Evolutionary conservation across 1,140 invertebrate species (phyloP).

Genomic region (Varroa destructor): DNA sequence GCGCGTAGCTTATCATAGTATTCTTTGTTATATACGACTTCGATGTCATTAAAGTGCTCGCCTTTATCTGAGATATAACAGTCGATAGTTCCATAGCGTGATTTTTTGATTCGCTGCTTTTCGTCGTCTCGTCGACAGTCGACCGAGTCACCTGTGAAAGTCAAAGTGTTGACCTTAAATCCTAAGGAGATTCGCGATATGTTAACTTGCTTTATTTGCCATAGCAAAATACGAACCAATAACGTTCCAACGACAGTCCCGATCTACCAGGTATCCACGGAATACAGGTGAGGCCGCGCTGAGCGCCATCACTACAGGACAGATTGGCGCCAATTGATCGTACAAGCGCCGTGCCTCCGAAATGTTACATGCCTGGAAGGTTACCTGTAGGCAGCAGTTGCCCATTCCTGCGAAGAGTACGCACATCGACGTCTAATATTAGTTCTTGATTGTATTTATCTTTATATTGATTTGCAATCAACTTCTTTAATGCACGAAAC

Average conservation of each 20-base stretch:
- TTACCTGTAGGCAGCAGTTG: slow-evolving; percentile 88
- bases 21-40: slow-evolving; percentile 67
- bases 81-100: slow-evolving; percentile 93
- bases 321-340: slow-evolving; percentile 90
- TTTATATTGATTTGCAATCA: too few relatives aligned
- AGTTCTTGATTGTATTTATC: neutral
- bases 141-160: slow-evolving; percentile 19
- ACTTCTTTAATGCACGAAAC: too few relatives aligned
- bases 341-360: slow-evolving; percentile 86
- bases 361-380: slow-evolving; percentile 93
- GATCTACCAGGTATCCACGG: slow-evolving; percentile 79
- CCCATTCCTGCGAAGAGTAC: slow-evolving; percentile 55
- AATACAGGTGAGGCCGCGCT: slow-evolving; percentile 90
- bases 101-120: slow-evolving; percentile 82
- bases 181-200: neutral
- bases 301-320: slow-evolving; percentile 90
- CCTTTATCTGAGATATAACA: slow-evolving; percentile 81
- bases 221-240: slow-evolving; percentile 58
- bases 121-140: slow-evolving; percentile 45
- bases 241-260: slow-evolving; percentile 92
- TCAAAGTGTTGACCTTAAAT: slow-evolving; percentile 41
- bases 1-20: slow-evolving; percentile 66
- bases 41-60: slow-evolving; percentile 79
- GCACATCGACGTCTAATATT: neutral
- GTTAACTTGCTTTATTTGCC: too few relatives aligned